Evolutionary conservation across 2,797 vertebrate species (phyloP).

Genomic region (Leucoraja ocellata): DNA sequence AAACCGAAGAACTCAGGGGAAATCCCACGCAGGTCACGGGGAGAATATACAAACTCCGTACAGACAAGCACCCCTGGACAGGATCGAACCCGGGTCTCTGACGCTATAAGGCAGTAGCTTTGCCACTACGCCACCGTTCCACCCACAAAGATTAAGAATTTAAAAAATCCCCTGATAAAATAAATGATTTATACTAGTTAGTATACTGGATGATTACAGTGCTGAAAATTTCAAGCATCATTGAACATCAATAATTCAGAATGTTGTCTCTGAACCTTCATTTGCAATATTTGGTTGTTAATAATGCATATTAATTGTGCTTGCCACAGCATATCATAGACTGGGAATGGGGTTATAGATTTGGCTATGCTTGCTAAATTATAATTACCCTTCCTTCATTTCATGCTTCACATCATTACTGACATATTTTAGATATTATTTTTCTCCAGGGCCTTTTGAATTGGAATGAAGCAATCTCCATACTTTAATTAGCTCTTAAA

Average conservation of each 20-base stretch:
- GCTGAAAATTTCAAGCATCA: background rate
- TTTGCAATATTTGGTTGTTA: background rate
- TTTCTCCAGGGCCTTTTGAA: conserved; percentile 19
- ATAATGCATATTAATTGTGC: background rate
- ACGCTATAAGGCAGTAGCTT: too few species aligned
- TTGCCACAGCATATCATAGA: background rate
- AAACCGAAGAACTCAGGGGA: too few species aligned
- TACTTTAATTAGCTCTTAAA: conserved; percentile 33
- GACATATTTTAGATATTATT: conserved; percentile 15
- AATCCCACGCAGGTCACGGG: too few species aligned
- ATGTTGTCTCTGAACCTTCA: background rate
- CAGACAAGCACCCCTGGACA: too few species aligned
- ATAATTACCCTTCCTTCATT: conserved; percentile 19
- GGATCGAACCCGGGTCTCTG: too few species aligned
- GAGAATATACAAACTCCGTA: too few species aligned
- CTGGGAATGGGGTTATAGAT: background rate
- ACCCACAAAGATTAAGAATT: background rate
- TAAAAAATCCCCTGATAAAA: background rate
- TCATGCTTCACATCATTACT: background rate
- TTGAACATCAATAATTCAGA: conserved; percentile 29
- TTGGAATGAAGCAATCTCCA: conserved; percentile 1
- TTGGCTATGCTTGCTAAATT: background rate
- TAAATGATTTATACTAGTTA: background rate
- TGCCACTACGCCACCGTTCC: too few species aligned
- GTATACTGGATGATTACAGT: background rate